Conservation (phyloP, 2,113 vertebrate species). For the Numida meleagris region DNA sequence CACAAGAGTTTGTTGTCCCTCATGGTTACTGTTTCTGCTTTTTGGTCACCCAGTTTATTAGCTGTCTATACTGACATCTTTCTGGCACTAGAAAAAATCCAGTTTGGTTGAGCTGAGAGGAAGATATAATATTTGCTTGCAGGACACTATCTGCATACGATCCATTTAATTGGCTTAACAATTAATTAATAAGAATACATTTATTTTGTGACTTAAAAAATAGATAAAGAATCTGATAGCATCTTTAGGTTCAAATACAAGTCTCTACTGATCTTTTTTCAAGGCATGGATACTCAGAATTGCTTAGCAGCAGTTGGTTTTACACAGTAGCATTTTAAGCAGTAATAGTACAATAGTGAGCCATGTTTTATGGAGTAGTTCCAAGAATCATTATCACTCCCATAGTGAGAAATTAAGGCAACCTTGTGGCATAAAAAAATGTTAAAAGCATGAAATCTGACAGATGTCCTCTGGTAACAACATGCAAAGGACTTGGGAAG, state of each 20-base stretch:
- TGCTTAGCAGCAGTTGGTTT: background rate
- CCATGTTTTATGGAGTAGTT: background rate
- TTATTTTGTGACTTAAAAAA: background rate
- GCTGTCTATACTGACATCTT: background rate
- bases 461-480: background rate
- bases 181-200: background rate
- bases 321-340: background rate
- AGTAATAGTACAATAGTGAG: background rate
- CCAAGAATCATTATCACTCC: background rate
- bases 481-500: background rate
- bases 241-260: background rate
- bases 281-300: background rate
- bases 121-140: background rate
- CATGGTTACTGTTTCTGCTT: background rate
- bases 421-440: background rate
- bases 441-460: background rate
- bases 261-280: background rate
- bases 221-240: rapidly evolving
- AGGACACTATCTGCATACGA: background rate
- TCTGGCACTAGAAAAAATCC: background rate
- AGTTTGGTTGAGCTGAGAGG: background rate
- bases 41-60: background rate
- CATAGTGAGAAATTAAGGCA: background rate
- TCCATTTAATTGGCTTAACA: background rate
- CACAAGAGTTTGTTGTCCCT: background rate